Evolutionary conservation across 1,140 invertebrate species (phyloP), one percentile per base, ranked within the genome.

Genomic region (Agrypnia vestita): DNA sequence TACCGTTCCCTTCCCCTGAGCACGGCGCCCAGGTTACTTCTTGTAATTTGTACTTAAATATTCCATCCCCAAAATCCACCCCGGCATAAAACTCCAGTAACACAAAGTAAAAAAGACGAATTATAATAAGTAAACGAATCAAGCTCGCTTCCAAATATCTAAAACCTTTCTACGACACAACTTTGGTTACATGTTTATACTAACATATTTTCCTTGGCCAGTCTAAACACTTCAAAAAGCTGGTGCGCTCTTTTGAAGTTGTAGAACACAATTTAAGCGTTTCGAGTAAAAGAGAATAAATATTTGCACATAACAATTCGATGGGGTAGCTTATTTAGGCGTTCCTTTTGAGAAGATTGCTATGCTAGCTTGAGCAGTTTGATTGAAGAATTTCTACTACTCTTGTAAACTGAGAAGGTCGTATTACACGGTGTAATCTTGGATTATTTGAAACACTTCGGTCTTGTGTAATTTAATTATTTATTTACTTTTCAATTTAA

Each of bases 31-130:
- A 64, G 21, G n/a, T 35, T 64, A 59, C 61, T 51, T 51, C 49
- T 64, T 44, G 61, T 64, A 64, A 64, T 64, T 64, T 64, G 61
- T 64, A 64, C 61, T 61, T 61, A 61, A 61, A 61, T 61, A 61
- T 61, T 61, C 59, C 12, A 25, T 44, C 25, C 59, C 25, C 8
- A 35, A 64, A 35, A n/a, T 10, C 19, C 61, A 43, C n/a, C 35
- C 35, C 25, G 13, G 9, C 4, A 9, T 10, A 13, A 11, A 64
- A 64, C 19, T 44, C 4, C 3, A 59, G 21, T 10, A 21, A 17
- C 55, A 21, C 12, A 15, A 8, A 59, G 17, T 25, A 51, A 64
- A 64, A 25, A 64, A 35, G 35, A n/a, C 13, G 3, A 35, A 64
- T n/a, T 25, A 64, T 13, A 64, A 64, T n/a, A n/a, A 35, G n/a